Evolutionary conservation across 64 coral and sea anemone species (phyloP), one percentile per base, ranked within the genome.

Genomic region (Montipora cactus): DNA sequence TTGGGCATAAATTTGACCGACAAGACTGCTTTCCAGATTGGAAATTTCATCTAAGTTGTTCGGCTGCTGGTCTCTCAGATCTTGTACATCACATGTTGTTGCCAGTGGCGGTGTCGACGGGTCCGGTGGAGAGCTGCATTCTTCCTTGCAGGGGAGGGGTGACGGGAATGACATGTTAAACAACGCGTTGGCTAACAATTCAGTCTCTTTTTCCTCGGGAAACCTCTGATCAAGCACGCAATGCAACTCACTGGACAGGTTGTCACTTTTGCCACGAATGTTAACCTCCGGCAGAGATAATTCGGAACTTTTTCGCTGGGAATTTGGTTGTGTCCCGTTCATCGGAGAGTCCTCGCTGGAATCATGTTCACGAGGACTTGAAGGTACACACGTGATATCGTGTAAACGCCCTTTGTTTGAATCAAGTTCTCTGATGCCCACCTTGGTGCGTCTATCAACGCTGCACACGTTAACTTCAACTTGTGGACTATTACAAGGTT

Each of bases 121-220:
- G 15, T 44, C 49, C 1, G 96, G 96, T 5, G 96, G 96, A 4
- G 96, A 97, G 19, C 48, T 49, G 4, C 89, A 88, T 62, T 89
- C 88, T 18, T 72, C 77, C 11, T 37, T 23, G 5, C 9, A 70
- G 15, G 88, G 15, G 1, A 19, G 48, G 15, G 92, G 96, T 47
- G 96, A 97, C 84, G 91, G 67, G 67, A 79, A 95, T 7, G 96
- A 97, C 96, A 97, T 97, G 49, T 95, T 95, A 70, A 97, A 97
- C 47, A 97, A 53, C 4, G 93, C 96, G 72, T 93, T 95, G 44
- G 92, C 93, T 45, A 88, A 94, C 15, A 92, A 69, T 67, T 92
- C 83, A 14, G 92, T 47, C 2, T 79, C 71, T 78, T 90, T 90
- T 89, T 90, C 87, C 55, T 90, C 59, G 25, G 69, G 55, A 70